Percentiles rank a stretch among this genome's conserved stretches.
Evolutionary conservation across 2,113 vertebrate species (phyloP).

Genomic region (Myodes glareolus): DNA sequence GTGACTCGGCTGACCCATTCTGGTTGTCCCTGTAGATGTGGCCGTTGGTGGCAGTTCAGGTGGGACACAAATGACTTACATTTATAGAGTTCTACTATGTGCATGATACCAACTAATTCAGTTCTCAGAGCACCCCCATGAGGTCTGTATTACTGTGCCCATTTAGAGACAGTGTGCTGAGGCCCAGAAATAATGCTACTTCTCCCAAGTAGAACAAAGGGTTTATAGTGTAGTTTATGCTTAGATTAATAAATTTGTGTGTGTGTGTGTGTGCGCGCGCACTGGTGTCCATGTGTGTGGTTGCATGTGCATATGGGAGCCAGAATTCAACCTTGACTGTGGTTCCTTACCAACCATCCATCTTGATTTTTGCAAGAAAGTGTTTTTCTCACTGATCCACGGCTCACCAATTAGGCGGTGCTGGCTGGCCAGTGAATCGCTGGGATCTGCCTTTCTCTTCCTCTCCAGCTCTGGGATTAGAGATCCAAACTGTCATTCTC

Average conservation of each 20-base stretch:
- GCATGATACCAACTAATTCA: neutral
- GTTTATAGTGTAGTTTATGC: neutral
- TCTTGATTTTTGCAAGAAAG: neutral
- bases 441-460: neutral
- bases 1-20: neutral
- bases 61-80: neutral
- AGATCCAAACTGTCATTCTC: neutral
- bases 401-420: neutral
- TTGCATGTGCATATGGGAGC: neutral
- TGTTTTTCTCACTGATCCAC: neutral
- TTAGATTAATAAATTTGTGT: neutral
- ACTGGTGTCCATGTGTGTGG: neutral
- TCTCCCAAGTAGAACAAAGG: neutral
- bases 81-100: neutral
- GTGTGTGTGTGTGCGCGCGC: neutral
- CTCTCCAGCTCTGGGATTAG: neutral
- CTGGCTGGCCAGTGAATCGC: neutral
- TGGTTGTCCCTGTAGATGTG: neutral
- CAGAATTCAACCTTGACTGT: neutral
- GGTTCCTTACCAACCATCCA: neutral
- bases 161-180: neutral
- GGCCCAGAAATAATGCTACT: neutral
- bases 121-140: neutral
- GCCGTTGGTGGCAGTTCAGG: neutral
- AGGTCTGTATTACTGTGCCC: too few relatives aligned